Base-by-base conservation (phyloP, 2,888 invertebrate species). In the Dendrolimus pini region DNA sequence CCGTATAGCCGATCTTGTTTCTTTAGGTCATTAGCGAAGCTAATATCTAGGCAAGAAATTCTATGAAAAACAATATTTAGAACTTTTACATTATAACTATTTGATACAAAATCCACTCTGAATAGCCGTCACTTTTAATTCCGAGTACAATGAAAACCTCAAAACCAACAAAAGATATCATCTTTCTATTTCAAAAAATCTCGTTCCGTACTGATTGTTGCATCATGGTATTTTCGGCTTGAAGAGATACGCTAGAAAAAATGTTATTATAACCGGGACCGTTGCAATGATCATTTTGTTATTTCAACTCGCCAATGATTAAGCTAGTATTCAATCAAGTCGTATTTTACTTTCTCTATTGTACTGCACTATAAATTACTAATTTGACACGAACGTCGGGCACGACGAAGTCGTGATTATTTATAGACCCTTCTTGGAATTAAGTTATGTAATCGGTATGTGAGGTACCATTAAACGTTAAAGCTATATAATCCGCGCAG, bases 191-290 rank as follows among this genome's bases (percentile, higher is more conserved):
- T 14, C 41, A 54, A 54, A 60, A 60, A 56, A 56, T 56, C 55
- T 61, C 61, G 60, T 63, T 65, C 63, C 60, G 64, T 63, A 60
- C 64, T 61, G 64, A 65, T 61, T 61, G 58, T 64, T 63, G 56
- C 56, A 55, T 61, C 60, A 66, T 56, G 56, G 55, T 54, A 42
- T 59, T 59, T 60, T 59, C 56, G 57, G 55, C 54, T 53, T 58
- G 53, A 57, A 55, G 47, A 58, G 56, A 56, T 59, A 59, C 47
- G 47, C 9, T 47, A 47, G 9, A 47, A 47, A 47, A 30, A 47
- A 10, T 47, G 9, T 47, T 47, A 8, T 12, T 47, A 47, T 47
- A 12, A 47, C 9, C 47, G 47, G 12, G 47, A 10, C 12, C 12
- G 47, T 47, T 47, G 30, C 30, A 30, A 6, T 12, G 47, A 47